These are phyloP conservation scores for Ceriagrion tenellum DNA, from an alignment of 2,888 invertebrate genomes.

Conservation along the genomic window DNA sequence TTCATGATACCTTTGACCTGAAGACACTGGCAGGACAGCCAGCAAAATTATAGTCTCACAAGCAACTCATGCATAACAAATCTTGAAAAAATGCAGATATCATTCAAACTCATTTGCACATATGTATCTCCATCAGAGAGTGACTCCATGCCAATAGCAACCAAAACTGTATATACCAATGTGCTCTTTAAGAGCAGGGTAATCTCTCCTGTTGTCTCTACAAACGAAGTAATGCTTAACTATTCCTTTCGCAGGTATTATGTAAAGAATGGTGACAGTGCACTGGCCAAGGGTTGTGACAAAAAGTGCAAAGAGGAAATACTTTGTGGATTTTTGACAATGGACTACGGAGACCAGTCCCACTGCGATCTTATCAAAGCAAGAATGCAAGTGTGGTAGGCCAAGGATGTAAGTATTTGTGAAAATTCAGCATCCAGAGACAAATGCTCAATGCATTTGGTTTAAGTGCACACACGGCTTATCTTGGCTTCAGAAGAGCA, in stretches of 20 bases:
- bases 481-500: background rate
- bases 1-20: too few species aligned
- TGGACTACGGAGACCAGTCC: conserved; percentile 71
- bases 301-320: conserved; percentile 74
- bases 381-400: conserved; percentile 60
- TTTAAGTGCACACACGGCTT: background rate
- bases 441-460: background rate
- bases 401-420: background rate
- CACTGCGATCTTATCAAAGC: conserved; percentile 70
- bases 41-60: too few species aligned
- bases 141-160: too few species aligned
- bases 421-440: background rate
- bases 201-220: background rate
- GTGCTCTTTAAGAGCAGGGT: too few species aligned
- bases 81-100: too few species aligned
- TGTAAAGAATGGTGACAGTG: conserved; percentile 73
- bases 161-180: too few species aligned
- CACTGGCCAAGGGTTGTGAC: conserved; percentile 73
- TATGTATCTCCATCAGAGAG: too few species aligned
- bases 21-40: too few species aligned
- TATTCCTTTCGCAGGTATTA: conserved; percentile 72
- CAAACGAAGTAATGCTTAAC: background rate
- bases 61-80: too few species aligned
- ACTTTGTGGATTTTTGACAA: conserved; percentile 74
- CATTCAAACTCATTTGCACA: too few species aligned